These are phyloP conservation scores for Melopsittacus undulatus DNA, from an alignment of 2,797 vertebrate genomes.

Conservation along the genomic window DNA sequence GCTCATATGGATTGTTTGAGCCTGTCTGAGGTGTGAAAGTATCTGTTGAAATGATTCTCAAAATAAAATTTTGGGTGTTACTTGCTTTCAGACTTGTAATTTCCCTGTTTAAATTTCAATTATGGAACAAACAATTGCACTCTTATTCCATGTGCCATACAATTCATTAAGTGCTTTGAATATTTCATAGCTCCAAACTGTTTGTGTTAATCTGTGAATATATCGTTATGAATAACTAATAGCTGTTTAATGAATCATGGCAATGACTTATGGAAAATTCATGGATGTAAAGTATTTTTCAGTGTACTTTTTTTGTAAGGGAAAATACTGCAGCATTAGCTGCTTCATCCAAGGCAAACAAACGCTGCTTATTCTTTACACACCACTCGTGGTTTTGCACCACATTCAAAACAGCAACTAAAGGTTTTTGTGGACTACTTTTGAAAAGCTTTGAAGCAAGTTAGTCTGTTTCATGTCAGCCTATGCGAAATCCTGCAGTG, in stretches of 20 bases:
- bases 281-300: not conserved
- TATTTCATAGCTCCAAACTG: constrained; percentile 54
- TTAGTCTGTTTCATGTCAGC: not conserved
- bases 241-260: constrained; percentile 25
- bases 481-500: too few relatives aligned
- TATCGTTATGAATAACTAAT: constrained; percentile 67
- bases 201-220: constrained; percentile 37
- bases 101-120: constrained; percentile 62
- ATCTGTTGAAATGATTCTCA: not conserved
- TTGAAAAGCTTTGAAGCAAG: not conserved
- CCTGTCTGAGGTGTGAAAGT: not conserved
- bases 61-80: not conserved
- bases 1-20: not conserved
- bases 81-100: constrained; percentile 44
- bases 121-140: constrained; percentile 44
- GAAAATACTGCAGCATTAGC: not conserved
- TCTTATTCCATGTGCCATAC: not conserved
- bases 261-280: constrained; percentile 11
- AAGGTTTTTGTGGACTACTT: not conserved
- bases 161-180: constrained; percentile 56
- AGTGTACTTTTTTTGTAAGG: not conserved
- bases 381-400: not conserved
- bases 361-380: not conserved
- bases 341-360: not conserved
- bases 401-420: not conserved